phyloP scores from a whole-genome alignment of 2,797 vertebrate species.

The Adrianichthys oophorus region DNA sequence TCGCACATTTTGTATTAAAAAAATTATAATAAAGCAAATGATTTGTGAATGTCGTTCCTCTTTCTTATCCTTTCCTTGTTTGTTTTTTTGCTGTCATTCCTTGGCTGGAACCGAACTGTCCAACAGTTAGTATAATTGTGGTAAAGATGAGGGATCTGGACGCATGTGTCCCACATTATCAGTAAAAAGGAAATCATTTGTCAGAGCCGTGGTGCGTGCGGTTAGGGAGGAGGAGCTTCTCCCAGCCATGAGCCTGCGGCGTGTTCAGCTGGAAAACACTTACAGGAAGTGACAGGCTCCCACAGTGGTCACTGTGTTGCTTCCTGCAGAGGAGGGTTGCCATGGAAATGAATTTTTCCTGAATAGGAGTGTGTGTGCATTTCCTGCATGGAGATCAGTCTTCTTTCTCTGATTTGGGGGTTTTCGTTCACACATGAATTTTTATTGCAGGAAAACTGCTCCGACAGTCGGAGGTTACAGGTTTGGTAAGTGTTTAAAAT shows the following conservation, averaged over 20 bases:
- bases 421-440: neutral
- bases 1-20: slow-evolving; percentile 75
- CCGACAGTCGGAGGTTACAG: neutral
- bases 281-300: slow-evolving; percentile 62
- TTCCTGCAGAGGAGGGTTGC: slow-evolving; percentile 57
- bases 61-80: neutral
- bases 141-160: neutral
- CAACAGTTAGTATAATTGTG: neutral
- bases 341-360: slow-evolving; percentile 58
- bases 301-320: slow-evolving; percentile 59
- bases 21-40: slow-evolving; percentile 52
- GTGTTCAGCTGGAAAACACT: slow-evolving; percentile 49
- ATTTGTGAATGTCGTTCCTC: slow-evolving; percentile 54
- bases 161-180: too few relatives aligned
- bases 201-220: slow-evolving; percentile 4
- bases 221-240: slow-evolving; percentile 8
- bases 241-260: slow-evolving; percentile 34
- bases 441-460: neutral
- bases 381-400: too few relatives aligned
- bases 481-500: neutral
- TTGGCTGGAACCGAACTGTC: slow-evolving; percentile 7
- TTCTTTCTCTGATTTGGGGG: too few relatives aligned
- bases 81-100: neutral
- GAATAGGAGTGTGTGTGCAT: slow-evolving; percentile 4
- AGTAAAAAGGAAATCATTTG: slow-evolving; percentile 2